Percentiles rank a stretch among this genome's conserved stretches.
Conservation (phyloP, 2,888 invertebrate species). For the Volucella inflata region DNA sequence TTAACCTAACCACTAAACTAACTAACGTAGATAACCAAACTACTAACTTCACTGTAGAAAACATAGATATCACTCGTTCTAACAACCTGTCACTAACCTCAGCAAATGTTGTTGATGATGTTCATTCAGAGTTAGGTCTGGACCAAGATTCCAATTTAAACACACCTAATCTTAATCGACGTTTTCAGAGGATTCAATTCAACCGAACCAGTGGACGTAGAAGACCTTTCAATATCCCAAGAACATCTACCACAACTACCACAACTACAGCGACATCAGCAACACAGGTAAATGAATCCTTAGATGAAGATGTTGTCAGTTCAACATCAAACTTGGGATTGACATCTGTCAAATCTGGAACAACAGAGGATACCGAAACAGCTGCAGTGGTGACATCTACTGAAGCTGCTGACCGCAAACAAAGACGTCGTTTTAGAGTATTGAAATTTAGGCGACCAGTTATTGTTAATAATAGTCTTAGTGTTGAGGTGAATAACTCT, state of each 20-base stretch:
- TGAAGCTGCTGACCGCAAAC: slow-evolving; percentile 31
- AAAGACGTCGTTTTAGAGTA: slow-evolving; percentile 67
- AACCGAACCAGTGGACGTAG: slow-evolving; percentile 78
- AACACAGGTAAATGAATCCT: slow-evolving; percentile 55
- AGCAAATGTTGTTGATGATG: slow-evolving; percentile 65
- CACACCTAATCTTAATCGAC: slow-evolving; percentile 82
- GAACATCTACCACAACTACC: slow-evolving; percentile 28
- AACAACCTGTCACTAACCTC: slow-evolving; percentile 72
- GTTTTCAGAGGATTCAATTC: slow-evolving; percentile 83
- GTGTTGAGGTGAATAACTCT: slow-evolving; percentile 65
- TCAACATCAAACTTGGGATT: slow-evolving; percentile 46
- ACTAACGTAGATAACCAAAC: slow-evolving; percentile 51
- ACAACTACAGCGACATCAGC: slow-evolving; percentile 28
- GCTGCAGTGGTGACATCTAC: slow-evolving; percentile 46
- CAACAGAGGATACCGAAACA: slow-evolving; percentile 41
- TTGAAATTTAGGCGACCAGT: slow-evolving; percentile 66
- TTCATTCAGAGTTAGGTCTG: slow-evolving; percentile 60
- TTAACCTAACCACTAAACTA: slow-evolving; percentile 32
- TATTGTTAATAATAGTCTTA: slow-evolving; percentile 65
- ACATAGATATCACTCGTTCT: slow-evolving; percentile 67
- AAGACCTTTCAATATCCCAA: slow-evolving; percentile 53
- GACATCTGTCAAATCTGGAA: slow-evolving; percentile 49
- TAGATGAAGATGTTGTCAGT: slow-evolving; percentile 44
- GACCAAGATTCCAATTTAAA: slow-evolving; percentile 62
- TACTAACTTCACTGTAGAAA: slow-evolving; percentile 64